Evolutionary conservation across 37 sponge, comb jelly and placozoan genomes (phyloP), one percentile per base, ranked within the genome.

Genomic region (Beroe ovata): DNA sequence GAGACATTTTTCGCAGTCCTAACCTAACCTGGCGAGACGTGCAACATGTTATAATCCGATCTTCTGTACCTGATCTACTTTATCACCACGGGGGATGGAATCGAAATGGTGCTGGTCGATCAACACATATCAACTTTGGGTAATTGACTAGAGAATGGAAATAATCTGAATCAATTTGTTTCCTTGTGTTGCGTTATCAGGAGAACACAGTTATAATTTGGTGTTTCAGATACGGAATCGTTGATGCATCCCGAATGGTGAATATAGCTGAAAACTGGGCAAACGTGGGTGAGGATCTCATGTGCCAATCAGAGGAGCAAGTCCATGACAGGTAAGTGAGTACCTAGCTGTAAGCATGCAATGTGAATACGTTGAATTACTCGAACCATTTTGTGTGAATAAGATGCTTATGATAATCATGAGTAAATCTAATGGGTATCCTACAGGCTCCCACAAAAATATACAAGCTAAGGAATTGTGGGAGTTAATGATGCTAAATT

Each of bases 41-140:
- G 3, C 84, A 77, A 58, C 84, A 77, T 25, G 14, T 77, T 21
- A 16, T 77, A 1, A 39, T 77, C 84, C 3, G 84, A 23, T 30
- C 58, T 40, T 47, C 84, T 1, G 58, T 77, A 0, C 84, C 84
- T 16, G 58, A 77, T 58, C 25, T 32, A 14, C 58, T 77, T 22
- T 77, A 32, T 20, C 84, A 77, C 38, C 84, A 77, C 84, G 84
- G 40, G 84, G 84, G 84, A 20, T 77, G 84, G 84, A 58, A 19
- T 4, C 38, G 84, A 42, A 77, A 77, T 35, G 84, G 58, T 20
- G 84, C 58, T 6, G 38, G 38, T 11, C 84, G 84, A 14, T 19
- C 84, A 20, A 42, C 58, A 20, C 84, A 77, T 29, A 42, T 36
- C 58, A 77, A 39, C 84, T 77, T 77, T 36, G 84, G 84, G 84